phyloP scores from a whole-genome alignment of 2,888 invertebrate genomes.

The Sturmia bella region DNA sequence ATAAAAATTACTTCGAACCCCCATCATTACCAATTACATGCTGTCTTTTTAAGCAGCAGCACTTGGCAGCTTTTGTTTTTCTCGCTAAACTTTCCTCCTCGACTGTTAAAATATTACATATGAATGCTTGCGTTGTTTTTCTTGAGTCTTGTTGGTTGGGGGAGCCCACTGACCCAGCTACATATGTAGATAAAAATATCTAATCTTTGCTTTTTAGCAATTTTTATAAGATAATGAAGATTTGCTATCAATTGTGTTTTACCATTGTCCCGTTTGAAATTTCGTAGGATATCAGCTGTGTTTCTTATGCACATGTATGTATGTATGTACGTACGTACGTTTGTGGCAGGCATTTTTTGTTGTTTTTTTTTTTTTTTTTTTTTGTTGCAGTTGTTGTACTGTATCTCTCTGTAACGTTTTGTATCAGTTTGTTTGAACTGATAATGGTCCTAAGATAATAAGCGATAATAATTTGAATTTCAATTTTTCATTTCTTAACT shows the following conservation, averaged over 20 bases:
- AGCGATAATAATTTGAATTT: conserved; percentile 81
- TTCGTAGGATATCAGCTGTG: conserved; percentile 68
- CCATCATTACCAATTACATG: too few species aligned
- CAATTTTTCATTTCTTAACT: conserved; percentile 81
- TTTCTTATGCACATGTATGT: neutral
- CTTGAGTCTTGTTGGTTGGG: conserved; percentile 5
- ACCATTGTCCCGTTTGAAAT: conserved; percentile 51
- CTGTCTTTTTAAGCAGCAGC: too few species aligned
- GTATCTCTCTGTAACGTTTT: conserved; percentile 72
- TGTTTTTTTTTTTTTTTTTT: conserved; percentile 25
- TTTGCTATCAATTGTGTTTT: conserved; percentile 78
- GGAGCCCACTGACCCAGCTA: conserved; percentile 76
- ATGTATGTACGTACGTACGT: too few species aligned
- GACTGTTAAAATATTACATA: conserved; percentile 15
- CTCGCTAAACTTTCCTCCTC: neutral
- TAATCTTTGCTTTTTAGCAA: conserved; percentile 79
- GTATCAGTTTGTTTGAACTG: conserved; percentile 81
- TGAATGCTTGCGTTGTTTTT: neutral
- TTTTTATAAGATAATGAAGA: conserved; percentile 80
- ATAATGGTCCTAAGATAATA: conserved; percentile 80
- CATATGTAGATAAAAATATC: conserved; percentile 81
- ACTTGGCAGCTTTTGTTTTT: too few species aligned
- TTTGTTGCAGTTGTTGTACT: conserved; percentile 28
- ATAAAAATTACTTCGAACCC: too few species aligned
- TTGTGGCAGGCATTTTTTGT: too few species aligned